Percentiles rank a stretch among this genome's conserved stretches.
phyloP scores from a whole-genome alignment of 2,113 vertebrate genomes.

The Burhinus bistriatus region DNA sequence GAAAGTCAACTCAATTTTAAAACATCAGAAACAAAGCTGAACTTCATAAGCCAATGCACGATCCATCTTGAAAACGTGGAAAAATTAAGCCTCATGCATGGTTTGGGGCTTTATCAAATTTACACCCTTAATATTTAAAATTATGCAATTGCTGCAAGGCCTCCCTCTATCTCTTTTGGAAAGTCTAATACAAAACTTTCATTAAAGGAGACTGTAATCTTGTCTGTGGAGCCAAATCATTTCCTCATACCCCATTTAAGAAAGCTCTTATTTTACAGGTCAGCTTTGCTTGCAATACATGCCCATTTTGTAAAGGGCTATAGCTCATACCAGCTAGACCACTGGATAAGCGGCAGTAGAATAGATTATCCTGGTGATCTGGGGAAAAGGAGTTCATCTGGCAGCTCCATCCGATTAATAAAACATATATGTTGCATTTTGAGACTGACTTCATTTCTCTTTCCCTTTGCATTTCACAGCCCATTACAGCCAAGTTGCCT shows the following conservation, averaged over 20 bases:
- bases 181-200: slow-evolving; percentile 41
- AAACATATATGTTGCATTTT: not conserved
- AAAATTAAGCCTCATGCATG: slow-evolving; percentile 32
- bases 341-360: not conserved
- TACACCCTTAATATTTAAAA: slow-evolving; percentile 60
- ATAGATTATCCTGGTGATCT: not conserved
- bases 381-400: not conserved
- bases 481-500: not conserved
- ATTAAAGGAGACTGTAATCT: not conserved
- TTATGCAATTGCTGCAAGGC: slow-evolving; percentile 54
- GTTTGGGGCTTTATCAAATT: slow-evolving; percentile 53
- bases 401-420: not conserved
- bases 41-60: slow-evolving; percentile 10
- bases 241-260: not conserved
- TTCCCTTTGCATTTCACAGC: not conserved
- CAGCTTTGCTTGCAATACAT: not conserved
- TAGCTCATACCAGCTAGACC: not conserved
- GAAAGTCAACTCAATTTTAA: not conserved
- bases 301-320: not conserved
- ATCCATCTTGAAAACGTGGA: slow-evolving; percentile 8
- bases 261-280: not conserved
- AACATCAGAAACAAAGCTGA: not conserved
- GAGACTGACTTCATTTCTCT: not conserved
- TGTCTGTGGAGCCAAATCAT: not conserved
- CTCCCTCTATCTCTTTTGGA: slow-evolving; percentile 21